These are phyloP conservation scores for Caenorhabditis tropicalis DNA, from an alignment of 1,140 invertebrate species.

Conservation along the genomic window DNA sequence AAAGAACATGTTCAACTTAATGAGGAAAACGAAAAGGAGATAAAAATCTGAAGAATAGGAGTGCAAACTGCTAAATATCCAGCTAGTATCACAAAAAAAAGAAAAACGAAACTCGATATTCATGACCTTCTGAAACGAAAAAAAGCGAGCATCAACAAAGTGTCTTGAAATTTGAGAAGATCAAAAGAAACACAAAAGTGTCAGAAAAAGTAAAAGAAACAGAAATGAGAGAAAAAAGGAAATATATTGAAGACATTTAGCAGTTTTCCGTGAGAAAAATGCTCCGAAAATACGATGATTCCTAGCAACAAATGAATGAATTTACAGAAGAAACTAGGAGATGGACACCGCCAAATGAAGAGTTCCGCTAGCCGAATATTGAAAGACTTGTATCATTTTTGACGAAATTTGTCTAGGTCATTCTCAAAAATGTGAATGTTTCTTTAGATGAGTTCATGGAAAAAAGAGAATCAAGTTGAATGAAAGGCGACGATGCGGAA, in stretches of 20 bases:
- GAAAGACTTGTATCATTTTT: too few species aligned
- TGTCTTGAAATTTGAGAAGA: slow-evolving; percentile 38
- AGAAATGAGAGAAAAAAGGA: not conserved
- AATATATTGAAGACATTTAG: not conserved
- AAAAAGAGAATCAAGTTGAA: not conserved
- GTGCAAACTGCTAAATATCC: not conserved
- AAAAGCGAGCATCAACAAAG: slow-evolving; percentile 38
- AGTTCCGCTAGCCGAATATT: not conserved
- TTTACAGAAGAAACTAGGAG: not conserved
- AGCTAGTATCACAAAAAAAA: slow-evolving; percentile 18
- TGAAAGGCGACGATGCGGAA: slow-evolving; percentile 34
- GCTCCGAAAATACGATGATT: not conserved
- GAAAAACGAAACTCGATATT: not conserved
- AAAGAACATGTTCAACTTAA: slow-evolving; percentile 18
- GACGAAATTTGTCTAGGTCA: too few species aligned
- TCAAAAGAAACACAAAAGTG: not conserved
- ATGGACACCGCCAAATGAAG: too few species aligned
- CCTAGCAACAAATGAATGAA: slow-evolving; percentile 22
- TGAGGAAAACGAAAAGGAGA: slow-evolving; percentile 20
- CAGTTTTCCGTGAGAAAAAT: slow-evolving; percentile 5
- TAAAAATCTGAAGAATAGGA: not conserved
- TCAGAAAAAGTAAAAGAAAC: not conserved
- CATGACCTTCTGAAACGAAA: not conserved
- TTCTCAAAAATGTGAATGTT: not conserved
- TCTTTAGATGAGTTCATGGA: slow-evolving; percentile 11